Percentiles rank a stretch among this genome's conserved stretches.
Evolutionary conservation across 2,888 invertebrate genomes (phyloP).

Genomic region (Andrena flavipes): DNA sequence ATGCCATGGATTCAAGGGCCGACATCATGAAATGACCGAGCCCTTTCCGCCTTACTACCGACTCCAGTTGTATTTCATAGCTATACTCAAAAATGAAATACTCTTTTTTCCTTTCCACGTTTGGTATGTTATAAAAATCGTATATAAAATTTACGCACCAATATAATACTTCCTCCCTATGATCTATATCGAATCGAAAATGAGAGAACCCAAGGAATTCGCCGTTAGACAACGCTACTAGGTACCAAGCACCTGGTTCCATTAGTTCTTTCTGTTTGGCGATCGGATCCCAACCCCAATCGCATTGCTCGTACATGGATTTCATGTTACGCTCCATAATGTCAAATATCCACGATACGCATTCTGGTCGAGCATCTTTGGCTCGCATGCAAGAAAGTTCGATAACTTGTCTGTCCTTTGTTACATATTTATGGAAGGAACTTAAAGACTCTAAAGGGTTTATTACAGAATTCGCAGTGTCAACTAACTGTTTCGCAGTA

Average conservation of each 20-base stretch:
- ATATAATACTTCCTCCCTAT: constrained; percentile 89
- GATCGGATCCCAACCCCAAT: constrained; percentile 89
- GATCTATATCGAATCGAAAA: constrained; percentile 91
- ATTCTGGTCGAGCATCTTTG: constrained; percentile 86
- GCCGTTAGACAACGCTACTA: constrained; percentile 86
- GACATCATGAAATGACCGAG: constrained; percentile 93
- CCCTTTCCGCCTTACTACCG: constrained; percentile 90
- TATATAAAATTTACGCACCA: constrained; percentile 85
- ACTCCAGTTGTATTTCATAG: constrained; percentile 95
- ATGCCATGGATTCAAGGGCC: constrained; percentile 91
- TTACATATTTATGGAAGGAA: constrained; percentile 87
- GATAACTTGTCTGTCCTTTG: constrained; percentile 87
- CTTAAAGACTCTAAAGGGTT: constrained; percentile 88
- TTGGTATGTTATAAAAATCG: not conserved
- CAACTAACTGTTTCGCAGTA: constrained; percentile 86
- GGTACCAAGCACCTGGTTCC: constrained; percentile 88
- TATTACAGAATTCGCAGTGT: constrained; percentile 87
- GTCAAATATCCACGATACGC: constrained; percentile 90
- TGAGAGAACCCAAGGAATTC: constrained; percentile 89
- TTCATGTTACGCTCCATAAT: constrained; percentile 93
- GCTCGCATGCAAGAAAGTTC: constrained; percentile 88
- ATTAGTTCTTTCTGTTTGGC: constrained; percentile 88
- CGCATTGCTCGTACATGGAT: constrained; percentile 87
- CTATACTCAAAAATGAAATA: constrained; percentile 84
- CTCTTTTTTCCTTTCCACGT: not conserved